These are phyloP conservation scores for Zaprionus tsacasi DNA, from an alignment of 1,140 invertebrate genomes.

Conservation along the genomic window DNA sequence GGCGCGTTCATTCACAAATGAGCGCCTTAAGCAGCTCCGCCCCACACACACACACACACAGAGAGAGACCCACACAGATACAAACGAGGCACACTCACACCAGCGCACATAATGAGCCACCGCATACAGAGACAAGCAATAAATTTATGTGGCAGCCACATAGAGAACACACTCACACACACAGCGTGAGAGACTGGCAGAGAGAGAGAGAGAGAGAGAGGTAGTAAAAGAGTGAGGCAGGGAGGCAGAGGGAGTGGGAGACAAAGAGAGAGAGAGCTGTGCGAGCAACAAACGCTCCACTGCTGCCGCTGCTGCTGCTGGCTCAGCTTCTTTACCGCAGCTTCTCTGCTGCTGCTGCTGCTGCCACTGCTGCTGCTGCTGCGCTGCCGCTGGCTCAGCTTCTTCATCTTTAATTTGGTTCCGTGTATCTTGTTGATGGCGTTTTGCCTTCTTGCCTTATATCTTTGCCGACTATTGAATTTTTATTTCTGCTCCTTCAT, in stretches of 20 bases:
- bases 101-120: constrained; percentile 61
- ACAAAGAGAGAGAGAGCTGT: neutral
- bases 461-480: constrained; percentile 77
- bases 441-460: constrained; percentile 77
- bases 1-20: constrained; percentile 83
- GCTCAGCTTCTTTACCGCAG: constrained; percentile 21
- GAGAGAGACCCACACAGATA: constrained; percentile 8
- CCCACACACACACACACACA: constrained; percentile 62
- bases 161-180: constrained; percentile 56
- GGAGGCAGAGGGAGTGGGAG: neutral
- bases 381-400: constrained; percentile 52
- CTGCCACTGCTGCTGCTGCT: constrained; percentile 1
- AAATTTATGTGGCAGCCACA: constrained; percentile 78
- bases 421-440: constrained; percentile 81
- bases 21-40: constrained; percentile 83
- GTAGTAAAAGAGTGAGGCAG: neutral
- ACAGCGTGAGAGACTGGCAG: neutral
- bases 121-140: constrained; percentile 52
- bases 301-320: constrained; percentile 33
- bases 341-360: neutral
- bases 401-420: constrained; percentile 82
- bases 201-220: constrained; percentile 4
- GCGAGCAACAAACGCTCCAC: constrained; percentile 28
- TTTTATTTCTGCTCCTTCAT: constrained; percentile 48
- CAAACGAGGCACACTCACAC: constrained; percentile 16